A percentile compares a stretch with the other conserved stretches of the same genome.
These are phyloP conservation scores for Porites evermanni DNA, from an alignment of 92 coral and sea anemone species.

Conservation along the genomic window DNA sequence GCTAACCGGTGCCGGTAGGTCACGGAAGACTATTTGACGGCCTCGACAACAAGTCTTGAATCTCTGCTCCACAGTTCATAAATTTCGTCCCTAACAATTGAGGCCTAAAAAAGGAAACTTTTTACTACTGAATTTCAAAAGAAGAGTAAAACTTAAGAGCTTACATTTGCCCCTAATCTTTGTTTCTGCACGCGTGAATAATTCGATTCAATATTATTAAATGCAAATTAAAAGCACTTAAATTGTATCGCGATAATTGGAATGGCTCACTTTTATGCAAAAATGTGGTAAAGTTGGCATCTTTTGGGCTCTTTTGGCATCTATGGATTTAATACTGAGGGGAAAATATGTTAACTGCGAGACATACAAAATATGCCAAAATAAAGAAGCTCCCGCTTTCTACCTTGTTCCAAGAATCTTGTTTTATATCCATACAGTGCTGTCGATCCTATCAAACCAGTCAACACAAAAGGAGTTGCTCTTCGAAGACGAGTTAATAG, in stretches of 20 bases:
- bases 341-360: neutral
- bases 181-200: neutral
- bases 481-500: constrained; percentile 57
- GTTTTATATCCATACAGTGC: constrained; percentile 28
- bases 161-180: too few species aligned
- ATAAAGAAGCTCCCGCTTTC: neutral
- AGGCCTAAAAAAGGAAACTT: too few species aligned
- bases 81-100: neutral
- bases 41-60: neutral
- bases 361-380: neutral
- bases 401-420: constrained; percentile 20
- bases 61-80: neutral
- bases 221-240: constrained; percentile 28
- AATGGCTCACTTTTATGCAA: too few species aligned
- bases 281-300: too few species aligned
- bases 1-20: neutral
- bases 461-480: constrained; percentile 53
- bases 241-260: neutral
- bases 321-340: neutral
- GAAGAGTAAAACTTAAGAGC: too few species aligned
- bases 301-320: neutral
- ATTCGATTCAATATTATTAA: neutral
- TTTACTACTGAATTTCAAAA: too few species aligned
- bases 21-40: neutral
- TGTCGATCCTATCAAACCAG: constrained; percentile 58